Evolutionary conservation across 2,797 vertebrate genomes (phyloP), one percentile per base, ranked within the genome.

Genomic region (Gastrophryne carolinensis): DNA sequence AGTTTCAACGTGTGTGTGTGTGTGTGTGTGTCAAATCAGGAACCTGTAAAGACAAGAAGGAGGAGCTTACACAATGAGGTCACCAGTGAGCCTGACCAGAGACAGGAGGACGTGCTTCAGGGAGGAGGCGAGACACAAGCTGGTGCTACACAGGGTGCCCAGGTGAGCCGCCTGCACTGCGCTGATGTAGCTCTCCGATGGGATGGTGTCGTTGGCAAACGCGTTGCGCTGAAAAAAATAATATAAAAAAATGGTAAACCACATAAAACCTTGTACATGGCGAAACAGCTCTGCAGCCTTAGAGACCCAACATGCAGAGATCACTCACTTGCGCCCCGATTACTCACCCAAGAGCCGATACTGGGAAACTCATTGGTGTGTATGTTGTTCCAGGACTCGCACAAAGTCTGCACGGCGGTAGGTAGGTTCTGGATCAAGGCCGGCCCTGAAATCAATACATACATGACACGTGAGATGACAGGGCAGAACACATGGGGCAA

Each of bases 311-410:
- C n/a, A n/a, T n/a, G n/a, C n/a, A n/a, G n/a, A n/a, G n/a, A n/a
- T n/a, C n/a, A n/a, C n/a, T 13, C 3, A 4, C 1, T 13, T 13
- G 37, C 27, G n/a, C 7, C 11, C 10, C 6, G 4, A 15, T 1
- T 6, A 89, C 94, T 71, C 88, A 99, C 98, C 98, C 98, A 99
- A 0, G 98, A 99, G 54, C 98, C 97, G 3, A 99, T 95, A 85
- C 97, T 99, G 44, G 98, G 98, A 79, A 99, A 99, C 80, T 99
- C 97, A 23, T 95, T 99, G 76, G 97, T 99, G 79, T 94, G 93
- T 82, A 99, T 94, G 83, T 87, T 92, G 84, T 95, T 99, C 97
- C 98, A 99, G 0, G 95, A 95, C 53, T 99, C 98, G 69, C 96
- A 98, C 24, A 96, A 83, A 1, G 94, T 87, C 86, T 98, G 97